phyloP scores from a whole-genome alignment of 1,140 invertebrate genomes.

The Ceratina calcarata region DNA sequence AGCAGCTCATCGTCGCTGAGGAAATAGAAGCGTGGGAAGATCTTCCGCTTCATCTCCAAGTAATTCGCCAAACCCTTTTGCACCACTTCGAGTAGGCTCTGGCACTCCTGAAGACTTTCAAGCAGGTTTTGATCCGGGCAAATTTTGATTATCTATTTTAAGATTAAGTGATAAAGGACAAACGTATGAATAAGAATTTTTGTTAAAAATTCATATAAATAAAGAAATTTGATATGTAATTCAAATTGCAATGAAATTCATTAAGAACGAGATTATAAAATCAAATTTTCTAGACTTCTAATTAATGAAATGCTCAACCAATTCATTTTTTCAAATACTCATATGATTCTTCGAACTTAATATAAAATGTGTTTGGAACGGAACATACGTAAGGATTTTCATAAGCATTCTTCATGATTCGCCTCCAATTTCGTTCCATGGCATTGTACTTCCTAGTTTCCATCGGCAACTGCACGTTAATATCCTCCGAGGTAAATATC shows the following conservation, averaged over 20 bases:
- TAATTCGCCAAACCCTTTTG: slow-evolving; percentile 88
- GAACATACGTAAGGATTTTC: slow-evolving; percentile 80
- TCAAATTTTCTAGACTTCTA: too few relatives aligned
- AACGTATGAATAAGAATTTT: neutral
- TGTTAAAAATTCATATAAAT: neutral
- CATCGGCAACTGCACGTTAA: slow-evolving; percentile 86
- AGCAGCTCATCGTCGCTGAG: slow-evolving; percentile 89
- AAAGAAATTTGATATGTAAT: too few relatives aligned
- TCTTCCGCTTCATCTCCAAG: slow-evolving; percentile 86
- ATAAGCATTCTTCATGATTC: slow-evolving; percentile 86
- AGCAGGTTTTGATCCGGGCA: slow-evolving; percentile 83
- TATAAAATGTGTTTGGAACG: neutral
- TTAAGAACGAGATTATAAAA: too few relatives aligned
- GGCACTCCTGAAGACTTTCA: slow-evolving; percentile 85
- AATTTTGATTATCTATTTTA: slow-evolving; percentile 81
- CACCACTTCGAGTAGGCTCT: slow-evolving; percentile 85
- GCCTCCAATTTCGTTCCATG: slow-evolving; percentile 88
- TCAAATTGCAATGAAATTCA: too few relatives aligned
- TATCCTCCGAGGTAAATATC: slow-evolving; percentile 92
- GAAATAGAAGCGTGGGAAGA: slow-evolving; percentile 89
- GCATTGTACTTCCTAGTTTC: slow-evolving; percentile 89
- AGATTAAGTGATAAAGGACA: too few relatives aligned
- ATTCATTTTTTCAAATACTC: too few relatives aligned
- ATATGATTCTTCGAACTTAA: too few relatives aligned
- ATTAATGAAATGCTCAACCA: too few relatives aligned